These are phyloP conservation scores for Crotophaga sulcirostris DNA, from an alignment of 2,113 vertebrate genomes.

Conservation along the genomic window DNA sequence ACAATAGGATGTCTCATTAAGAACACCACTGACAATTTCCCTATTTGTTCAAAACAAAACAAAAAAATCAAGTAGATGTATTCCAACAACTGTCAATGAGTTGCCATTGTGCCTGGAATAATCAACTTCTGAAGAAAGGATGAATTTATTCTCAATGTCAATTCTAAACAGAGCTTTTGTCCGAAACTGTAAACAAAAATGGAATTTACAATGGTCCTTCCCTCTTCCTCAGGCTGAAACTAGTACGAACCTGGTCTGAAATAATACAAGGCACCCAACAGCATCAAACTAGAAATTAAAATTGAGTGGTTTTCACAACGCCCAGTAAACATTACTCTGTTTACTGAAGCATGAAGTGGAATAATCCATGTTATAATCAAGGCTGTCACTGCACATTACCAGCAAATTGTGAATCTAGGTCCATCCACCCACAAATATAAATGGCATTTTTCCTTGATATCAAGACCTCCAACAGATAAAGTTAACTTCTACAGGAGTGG, in stretches of 20 bases:
- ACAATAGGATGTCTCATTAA: neutral
- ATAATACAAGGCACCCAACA: neutral
- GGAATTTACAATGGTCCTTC: neutral
- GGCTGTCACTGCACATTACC: slow-evolving; percentile 27
- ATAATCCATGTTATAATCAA: slow-evolving; percentile 42
- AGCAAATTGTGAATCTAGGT: neutral
- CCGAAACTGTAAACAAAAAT: neutral
- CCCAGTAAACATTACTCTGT: slow-evolving; percentile 34
- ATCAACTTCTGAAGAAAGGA: neutral
- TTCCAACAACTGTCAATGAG: neutral
- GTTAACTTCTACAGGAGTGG: neutral
- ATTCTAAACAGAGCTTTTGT: slow-evolving; percentile 4
- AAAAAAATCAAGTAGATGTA: neutral
- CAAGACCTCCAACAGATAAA: neutral
- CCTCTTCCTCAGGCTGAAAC: neutral
- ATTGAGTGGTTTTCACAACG: slow-evolving; percentile 7
- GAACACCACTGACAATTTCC: neutral
- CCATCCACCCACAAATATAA: neutral
- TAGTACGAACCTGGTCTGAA: neutral
- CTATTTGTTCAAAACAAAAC: neutral
- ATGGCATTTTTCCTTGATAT: neutral
- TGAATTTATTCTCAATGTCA: neutral
- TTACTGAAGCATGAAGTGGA: slow-evolving; percentile 21
- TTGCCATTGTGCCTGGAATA: neutral
- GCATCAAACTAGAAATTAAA: neutral